Conservation (phyloP, 1,140 invertebrate genomes). For the Pentalonia nigronervosa region DNA sequence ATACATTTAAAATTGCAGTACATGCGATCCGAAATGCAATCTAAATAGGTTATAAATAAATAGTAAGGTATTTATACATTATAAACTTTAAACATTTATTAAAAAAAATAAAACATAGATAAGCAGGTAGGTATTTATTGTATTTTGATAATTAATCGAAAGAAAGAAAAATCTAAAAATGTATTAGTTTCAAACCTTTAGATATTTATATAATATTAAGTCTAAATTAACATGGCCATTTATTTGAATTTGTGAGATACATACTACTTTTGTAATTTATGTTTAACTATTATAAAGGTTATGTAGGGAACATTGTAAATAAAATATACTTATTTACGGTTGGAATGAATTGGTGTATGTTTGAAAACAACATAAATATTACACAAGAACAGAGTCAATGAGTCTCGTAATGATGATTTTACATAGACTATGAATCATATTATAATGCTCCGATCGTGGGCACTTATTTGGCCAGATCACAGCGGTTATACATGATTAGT, state of each 20-base stretch:
- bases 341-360: neutral
- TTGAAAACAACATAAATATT: neutral
- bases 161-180: neutral
- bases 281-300: neutral
- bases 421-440: neutral
- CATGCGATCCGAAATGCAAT: neutral
- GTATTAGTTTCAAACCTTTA: neutral
- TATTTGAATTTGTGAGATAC: neutral
- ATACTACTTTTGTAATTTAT: neutral
- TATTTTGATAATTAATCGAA: neutral
- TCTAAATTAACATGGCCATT: neutral
- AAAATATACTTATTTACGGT: neutral
- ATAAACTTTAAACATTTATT: neutral
- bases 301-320: neutral
- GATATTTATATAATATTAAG: neutral
- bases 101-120: neutral
- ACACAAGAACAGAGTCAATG: neutral
- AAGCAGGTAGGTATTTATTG: neutral
- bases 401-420: neutral
- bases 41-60: neutral
- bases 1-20: neutral
- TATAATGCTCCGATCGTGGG: neutral
- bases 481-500: neutral
- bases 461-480: neutral
- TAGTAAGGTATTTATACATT: neutral